Evolutionary conservation across 2,797 vertebrate genomes (phyloP).

Genomic region (Neoniphon sammara): DNA sequence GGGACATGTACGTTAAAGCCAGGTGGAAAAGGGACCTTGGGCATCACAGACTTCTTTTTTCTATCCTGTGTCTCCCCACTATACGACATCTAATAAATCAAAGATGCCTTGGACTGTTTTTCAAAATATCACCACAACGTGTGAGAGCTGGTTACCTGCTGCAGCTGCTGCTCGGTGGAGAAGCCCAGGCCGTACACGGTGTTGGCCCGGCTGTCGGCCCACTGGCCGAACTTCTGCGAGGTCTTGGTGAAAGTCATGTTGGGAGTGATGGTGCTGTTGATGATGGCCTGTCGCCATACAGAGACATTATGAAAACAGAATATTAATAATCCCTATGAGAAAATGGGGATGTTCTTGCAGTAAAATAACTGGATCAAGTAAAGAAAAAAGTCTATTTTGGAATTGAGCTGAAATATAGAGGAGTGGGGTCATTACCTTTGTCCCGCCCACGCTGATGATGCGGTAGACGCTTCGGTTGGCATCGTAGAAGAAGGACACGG

Average conservation of each 20-base stretch:
- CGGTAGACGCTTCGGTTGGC: conserved; percentile 92
- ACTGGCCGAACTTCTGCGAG: conserved; percentile 98
- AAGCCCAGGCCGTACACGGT: conserved; percentile 98
- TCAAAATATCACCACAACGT: background rate
- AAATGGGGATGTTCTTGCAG: background rate
- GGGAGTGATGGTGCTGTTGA: conserved; percentile 99
- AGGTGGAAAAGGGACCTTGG: too few species aligned
- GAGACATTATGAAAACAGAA: too few species aligned
- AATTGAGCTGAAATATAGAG: background rate
- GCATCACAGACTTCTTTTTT: too few species aligned
- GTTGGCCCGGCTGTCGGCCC: conserved; percentile 98
- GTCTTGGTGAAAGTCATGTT: conserved; percentile 99
- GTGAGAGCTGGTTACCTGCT: conserved; percentile 83
- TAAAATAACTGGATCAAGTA: too few species aligned
- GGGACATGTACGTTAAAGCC: too few species aligned
- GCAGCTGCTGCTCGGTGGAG: conserved; percentile 94
- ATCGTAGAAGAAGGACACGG: conserved; percentile 96
- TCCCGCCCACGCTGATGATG: conserved; percentile 96
- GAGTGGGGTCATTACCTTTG: conserved; percentile 84
- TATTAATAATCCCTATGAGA: background rate
- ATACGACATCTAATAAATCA: too few species aligned
- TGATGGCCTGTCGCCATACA: conserved; percentile 97
- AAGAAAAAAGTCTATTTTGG: too few species aligned
- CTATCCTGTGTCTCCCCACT: too few species aligned
- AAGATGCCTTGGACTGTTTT: too few species aligned